Conservation (phyloP, 37 sponge, comb jelly and placozoan genomes). For the Chondrilla cf. caribensis region DNA sequence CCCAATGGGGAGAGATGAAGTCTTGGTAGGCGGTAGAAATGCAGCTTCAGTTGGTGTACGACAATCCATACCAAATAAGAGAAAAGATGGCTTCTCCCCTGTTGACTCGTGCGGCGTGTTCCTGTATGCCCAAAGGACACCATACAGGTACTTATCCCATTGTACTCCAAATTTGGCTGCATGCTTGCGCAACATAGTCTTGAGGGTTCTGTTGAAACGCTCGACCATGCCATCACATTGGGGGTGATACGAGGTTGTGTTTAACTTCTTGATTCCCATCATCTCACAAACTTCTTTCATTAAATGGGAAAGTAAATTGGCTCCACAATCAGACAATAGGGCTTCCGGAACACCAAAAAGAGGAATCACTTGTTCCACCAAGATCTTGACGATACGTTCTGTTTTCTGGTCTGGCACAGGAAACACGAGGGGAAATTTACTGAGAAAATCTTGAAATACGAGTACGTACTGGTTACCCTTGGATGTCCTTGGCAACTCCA, state of each 20-base stretch:
- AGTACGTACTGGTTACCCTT: conserved; percentile 17
- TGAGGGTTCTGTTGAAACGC: conserved; percentile 24
- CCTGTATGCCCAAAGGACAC: conserved; percentile 32
- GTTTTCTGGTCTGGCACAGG: conserved; percentile 25
- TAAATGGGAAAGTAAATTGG: conserved; percentile 21
- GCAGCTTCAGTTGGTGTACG: conserved; percentile 22
- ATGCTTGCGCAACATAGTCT: conserved; percentile 18
- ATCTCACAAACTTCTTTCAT: conserved; percentile 24
- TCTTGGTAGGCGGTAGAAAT: background rate
- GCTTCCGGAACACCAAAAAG: conserved; percentile 40
- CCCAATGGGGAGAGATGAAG: background rate
- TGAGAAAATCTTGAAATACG: conserved; percentile 28
- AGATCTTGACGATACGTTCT: background rate
- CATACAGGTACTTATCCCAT: conserved; percentile 26
- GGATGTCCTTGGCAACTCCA: conserved; percentile 18
- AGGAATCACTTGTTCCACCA: conserved; percentile 16
- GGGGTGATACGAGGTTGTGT: conserved; percentile 22
- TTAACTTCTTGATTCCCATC: conserved; percentile 22
- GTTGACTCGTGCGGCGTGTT: conserved; percentile 31
- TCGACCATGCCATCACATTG: conserved; percentile 40
- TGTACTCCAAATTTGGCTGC: background rate
- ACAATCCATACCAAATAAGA: conserved; percentile 22
- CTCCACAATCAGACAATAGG: conserved; percentile 21
- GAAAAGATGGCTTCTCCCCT: conserved; percentile 34
- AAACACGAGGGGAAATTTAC: conserved; percentile 25